Evolutionary conservation across 2,888 invertebrate species (phyloP).

Genomic region (Empis livida): DNA sequence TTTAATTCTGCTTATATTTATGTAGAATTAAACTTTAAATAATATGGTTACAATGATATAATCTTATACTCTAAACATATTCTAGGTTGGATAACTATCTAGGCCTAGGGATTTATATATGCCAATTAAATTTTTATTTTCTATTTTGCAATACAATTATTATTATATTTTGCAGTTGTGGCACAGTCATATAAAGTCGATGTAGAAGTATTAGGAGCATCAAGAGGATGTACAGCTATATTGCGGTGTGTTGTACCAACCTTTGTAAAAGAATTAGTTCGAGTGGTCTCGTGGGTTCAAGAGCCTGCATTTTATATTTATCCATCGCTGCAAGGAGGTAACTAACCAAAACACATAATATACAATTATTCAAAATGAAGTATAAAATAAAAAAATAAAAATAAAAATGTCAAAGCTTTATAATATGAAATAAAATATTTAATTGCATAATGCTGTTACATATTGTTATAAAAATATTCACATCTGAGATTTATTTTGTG

Average conservation of each 20-base stretch:
- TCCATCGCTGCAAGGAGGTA: constrained; percentile 62
- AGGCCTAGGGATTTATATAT: too few relatives aligned
- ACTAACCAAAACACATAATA: constrained; percentile 11
- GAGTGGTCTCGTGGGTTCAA: constrained; percentile 63
- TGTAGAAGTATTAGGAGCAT: constrained; percentile 54
- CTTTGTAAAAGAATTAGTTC: constrained; percentile 59
- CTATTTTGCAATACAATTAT: background rate
- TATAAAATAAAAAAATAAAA: too few relatives aligned
- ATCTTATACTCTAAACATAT: too few relatives aligned
- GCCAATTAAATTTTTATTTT: too few relatives aligned
- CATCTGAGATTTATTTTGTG: background rate
- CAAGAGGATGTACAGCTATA: constrained; percentile 58
- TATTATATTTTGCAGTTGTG: constrained; percentile 41
- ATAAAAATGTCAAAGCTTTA: too few relatives aligned
- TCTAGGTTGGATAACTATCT: too few relatives aligned
- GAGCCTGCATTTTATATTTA: constrained; percentile 61
- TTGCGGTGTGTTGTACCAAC: constrained; percentile 58
- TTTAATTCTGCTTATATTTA: too few relatives aligned
- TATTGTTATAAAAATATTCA: background rate
- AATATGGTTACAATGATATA: too few relatives aligned
- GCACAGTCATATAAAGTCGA: constrained; percentile 61
- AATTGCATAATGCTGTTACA: background rate
- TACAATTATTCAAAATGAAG: too few relatives aligned
- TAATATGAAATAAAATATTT: background rate
- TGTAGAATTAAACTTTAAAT: too few relatives aligned